Evolutionary conservation across 2,888 invertebrate genomes (phyloP).

Genomic region (Apotomis capreana): DNA sequence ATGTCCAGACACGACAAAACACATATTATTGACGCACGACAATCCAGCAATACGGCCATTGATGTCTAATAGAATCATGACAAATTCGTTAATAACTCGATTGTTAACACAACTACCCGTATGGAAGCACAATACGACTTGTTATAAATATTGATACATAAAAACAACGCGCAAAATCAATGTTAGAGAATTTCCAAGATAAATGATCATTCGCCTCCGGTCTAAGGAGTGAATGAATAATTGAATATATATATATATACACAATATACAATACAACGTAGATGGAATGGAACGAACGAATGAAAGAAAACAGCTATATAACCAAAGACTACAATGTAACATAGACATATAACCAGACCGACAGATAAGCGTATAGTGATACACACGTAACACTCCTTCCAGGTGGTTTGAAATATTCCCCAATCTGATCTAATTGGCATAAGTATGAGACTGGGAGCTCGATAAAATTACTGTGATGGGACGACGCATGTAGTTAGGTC

Average conservation of each 20-base stretch:
- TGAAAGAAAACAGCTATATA: neutral
- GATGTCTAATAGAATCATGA: constrained; percentile 58
- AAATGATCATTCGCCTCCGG: constrained; percentile 22
- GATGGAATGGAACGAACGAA: constrained; percentile 7
- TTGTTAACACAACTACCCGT: constrained; percentile 10
- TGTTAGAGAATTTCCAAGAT: constrained; percentile 22
- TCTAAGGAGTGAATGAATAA: constrained; percentile 26
- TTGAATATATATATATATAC: neutral
- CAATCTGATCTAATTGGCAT: too few species aligned
- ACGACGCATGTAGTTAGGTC: too few species aligned
- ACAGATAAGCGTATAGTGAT: too few species aligned
- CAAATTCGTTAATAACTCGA: constrained; percentile 22
- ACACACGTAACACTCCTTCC: too few species aligned
- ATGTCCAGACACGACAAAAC: constrained; percentile 61
- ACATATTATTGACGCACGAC: constrained; percentile 61
- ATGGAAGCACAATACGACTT: constrained; percentile 6
- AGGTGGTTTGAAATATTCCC: too few species aligned
- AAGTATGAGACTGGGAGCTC: too few species aligned
- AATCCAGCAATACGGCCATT: constrained; percentile 71
- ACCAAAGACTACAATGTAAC: too few species aligned
- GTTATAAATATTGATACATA: constrained; percentile 27
- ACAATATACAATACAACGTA: neutral
- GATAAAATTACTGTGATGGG: too few species aligned
- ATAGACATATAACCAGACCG: too few species aligned
- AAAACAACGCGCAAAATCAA: constrained; percentile 33